These are phyloP conservation scores for Limenitis camilla DNA, from an alignment of 2,888 invertebrate genomes.

Conservation along the genomic window DNA sequence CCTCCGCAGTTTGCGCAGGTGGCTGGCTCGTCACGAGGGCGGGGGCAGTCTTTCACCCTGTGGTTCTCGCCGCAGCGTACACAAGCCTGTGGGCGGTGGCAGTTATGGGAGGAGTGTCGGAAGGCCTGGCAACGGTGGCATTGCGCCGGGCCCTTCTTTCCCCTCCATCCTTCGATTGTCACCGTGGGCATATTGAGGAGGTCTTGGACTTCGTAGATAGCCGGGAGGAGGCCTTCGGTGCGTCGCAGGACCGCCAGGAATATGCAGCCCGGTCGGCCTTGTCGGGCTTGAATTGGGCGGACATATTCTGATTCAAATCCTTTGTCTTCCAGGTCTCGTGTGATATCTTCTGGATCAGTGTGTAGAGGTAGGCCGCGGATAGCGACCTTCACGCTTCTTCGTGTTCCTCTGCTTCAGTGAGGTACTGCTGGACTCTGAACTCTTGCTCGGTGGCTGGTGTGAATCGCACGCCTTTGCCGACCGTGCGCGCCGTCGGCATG, in stretches of 20 bases:
- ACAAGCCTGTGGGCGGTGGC: neutral
- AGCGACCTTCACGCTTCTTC: neutral
- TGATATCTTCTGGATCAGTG: neutral
- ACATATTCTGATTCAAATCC: neutral
- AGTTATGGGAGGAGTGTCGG: too few species aligned
- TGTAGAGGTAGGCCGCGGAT: neutral
- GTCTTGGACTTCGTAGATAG: neutral
- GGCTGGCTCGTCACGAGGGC: neutral
- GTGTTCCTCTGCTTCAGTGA: too few species aligned
- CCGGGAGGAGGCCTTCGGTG: neutral
- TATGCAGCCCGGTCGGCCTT: neutral
- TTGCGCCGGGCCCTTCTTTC: too few species aligned
- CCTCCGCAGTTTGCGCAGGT: conserved; percentile 1
- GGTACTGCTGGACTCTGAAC: too few species aligned
- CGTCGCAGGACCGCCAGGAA: neutral
- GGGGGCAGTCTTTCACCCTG: neutral
- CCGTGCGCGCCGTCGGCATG: neutral
- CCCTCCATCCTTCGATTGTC: too few species aligned
- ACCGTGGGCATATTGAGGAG: too few species aligned
- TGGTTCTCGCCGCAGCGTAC: neutral
- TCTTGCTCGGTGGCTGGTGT: neutral
- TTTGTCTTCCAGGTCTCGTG: neutral
- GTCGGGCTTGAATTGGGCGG: neutral
- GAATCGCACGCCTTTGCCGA: neutral
- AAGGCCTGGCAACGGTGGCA: too few species aligned